A percentile compares a stretch with the other conserved stretches of the same genome.
Conservation (phyloP, 2,113 vertebrate genomes). For the Tonatia bakeri region DNA sequence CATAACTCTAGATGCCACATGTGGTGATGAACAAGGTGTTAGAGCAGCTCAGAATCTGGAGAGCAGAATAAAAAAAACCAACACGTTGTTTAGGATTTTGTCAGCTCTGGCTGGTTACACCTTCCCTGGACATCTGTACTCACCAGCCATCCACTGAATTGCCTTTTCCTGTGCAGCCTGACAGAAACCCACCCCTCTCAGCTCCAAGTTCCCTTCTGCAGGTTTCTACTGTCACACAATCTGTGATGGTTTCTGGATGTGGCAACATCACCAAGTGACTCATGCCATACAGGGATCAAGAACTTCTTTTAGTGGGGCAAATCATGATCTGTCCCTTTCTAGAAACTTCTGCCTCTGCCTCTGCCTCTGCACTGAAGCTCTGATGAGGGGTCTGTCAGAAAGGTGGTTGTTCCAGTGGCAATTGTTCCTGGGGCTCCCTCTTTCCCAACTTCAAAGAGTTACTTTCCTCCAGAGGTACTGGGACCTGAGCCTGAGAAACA, state of each 20-base stretch:
- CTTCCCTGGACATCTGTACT: not conserved
- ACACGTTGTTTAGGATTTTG: not conserved
- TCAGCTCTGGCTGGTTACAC: not conserved
- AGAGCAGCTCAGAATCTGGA: not conserved
- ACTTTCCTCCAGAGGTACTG: not conserved
- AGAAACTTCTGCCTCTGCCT: not conserved
- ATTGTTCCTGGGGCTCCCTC: not conserved
- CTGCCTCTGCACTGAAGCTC: not conserved
- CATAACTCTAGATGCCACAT: not conserved
- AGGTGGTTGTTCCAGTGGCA: not conserved
- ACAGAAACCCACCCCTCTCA: not conserved
- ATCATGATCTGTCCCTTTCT: not conserved
- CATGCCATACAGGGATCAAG: not conserved
- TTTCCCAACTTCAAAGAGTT: not conserved
- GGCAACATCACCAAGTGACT: not conserved
- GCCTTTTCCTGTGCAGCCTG: not conserved
- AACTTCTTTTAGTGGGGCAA: not conserved
- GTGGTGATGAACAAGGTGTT: not conserved
- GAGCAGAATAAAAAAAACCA: not conserved
- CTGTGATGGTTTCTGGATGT: not conserved
- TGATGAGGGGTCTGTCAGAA: not conserved
- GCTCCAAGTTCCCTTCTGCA: not conserved
- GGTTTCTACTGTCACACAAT: not conserved
- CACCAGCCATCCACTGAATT: not conserved
- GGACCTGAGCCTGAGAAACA: not conserved